Evolutionary conservation across 2,797 vertebrate species (phyloP), one percentile per base, ranked within the genome.

Genomic region (Ispidina picta): DNA sequence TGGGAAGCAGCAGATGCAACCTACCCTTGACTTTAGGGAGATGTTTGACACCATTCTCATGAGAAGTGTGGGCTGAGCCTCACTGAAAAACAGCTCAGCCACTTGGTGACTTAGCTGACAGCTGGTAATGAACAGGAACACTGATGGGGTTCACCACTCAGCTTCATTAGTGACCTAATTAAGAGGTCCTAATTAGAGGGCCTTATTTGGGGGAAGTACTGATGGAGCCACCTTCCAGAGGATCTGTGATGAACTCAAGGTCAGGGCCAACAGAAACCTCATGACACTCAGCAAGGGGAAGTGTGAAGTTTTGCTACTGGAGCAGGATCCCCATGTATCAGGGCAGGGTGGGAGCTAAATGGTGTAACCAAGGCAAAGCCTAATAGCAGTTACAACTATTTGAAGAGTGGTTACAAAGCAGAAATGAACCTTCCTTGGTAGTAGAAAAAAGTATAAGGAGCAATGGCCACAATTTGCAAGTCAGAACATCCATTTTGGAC

Each of bases 11-110:
- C 80, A 91, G 71, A 82, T 86, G 41, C 71, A 74, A 90, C 64
- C 81, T 68, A 66, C 91, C 91, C 70, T 73, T 80, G 83, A 72
- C 66, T 84, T 29, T 8, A 64, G 63, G 37, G 80, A 77, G 65
- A 73, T 22, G 87, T 94, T 71, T 80, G 78, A 56, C 68, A 91
- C 58, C 22, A 14, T 31, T 82, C 48, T 75, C 3, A 12, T 13
- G 33, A 43, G 65, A 55, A 69, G 39, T 2, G 25, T 41, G 71
- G 66, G 52, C 43, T 55, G 52, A 74, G 59, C 68, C 62, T 68
- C 0, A 1, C 29, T 76, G 72, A 54, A 75, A 65, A 56, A 7
- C 43, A 59, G 58, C 55, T 39, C 5, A 12, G 48, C 41, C 63
- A 60, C n/a, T 13, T 59, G 46, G 79, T 39, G 37, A 39, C 37